phyloP scores from a whole-genome alignment of 2,797 vertebrate genomes.

The Dicrostonyx torquatus region DNA sequence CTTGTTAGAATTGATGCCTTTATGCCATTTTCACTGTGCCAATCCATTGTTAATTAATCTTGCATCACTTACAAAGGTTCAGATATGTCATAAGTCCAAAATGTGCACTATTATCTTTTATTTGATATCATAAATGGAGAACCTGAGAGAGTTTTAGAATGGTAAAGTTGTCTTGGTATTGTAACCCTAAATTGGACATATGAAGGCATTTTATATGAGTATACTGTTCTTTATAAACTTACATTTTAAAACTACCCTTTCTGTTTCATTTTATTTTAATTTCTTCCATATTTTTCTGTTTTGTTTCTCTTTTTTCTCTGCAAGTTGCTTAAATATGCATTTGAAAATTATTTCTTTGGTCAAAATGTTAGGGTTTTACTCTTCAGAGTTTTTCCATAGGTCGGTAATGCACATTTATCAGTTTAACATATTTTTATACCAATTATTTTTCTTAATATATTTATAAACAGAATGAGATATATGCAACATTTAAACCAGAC shows the following conservation, averaged over 20 bases:
- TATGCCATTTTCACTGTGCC: background rate
- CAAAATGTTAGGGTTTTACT: slow-evolving; percentile 53
- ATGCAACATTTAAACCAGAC: slow-evolving; percentile 40
- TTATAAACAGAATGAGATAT: slow-evolving; percentile 10
- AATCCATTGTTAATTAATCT: background rate
- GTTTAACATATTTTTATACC: slow-evolving; percentile 39
- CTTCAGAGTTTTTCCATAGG: background rate
- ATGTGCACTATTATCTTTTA: slow-evolving; percentile 73
- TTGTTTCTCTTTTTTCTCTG: slow-evolving; percentile 62
- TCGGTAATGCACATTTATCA: background rate
- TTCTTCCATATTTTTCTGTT: slow-evolving; percentile 59
- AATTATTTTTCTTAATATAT: slow-evolving; percentile 27
- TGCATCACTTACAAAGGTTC: slow-evolving; percentile 49
- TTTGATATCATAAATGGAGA: slow-evolving; percentile 68
- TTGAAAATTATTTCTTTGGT: slow-evolving; percentile 75
- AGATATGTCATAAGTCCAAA: slow-evolving; percentile 28
- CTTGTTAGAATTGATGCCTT: background rate
- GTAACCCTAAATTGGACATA: slow-evolving; percentile 46
- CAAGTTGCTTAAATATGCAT: slow-evolving; percentile 79
- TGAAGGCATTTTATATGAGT: slow-evolving; percentile 67
- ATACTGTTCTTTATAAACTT: slow-evolving; percentile 60
- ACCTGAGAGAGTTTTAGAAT: slow-evolving; percentile 78
- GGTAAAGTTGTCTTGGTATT: slow-evolving; percentile 63
- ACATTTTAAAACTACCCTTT: slow-evolving; percentile 73
- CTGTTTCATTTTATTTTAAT: slow-evolving; percentile 72